Conservation (phyloP, 2,888 invertebrate genomes). For the Andrena camellia region DNA sequence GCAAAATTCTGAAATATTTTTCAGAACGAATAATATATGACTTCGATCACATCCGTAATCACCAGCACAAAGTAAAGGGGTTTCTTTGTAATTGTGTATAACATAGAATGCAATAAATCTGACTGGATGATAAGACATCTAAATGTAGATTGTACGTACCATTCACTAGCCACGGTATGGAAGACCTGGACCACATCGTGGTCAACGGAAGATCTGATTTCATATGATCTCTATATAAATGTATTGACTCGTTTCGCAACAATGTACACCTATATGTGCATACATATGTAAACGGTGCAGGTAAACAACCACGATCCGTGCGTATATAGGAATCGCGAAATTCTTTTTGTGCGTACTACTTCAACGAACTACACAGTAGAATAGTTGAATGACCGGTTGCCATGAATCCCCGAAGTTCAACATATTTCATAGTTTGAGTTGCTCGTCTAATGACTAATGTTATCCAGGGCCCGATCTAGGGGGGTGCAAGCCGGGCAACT, state of each 20-base stretch:
- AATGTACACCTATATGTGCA: slow-evolving; percentile 1
- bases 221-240: not conserved
- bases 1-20: too few species aligned
- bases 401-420: not conserved
- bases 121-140: slow-evolving; percentile 13
- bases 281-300: not conserved
- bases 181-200: not conserved
- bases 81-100: slow-evolving; percentile 4
- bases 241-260: slow-evolving; percentile 21
- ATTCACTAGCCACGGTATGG: not conserved
- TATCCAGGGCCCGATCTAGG: too few species aligned
- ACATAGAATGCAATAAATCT: slow-evolving; percentile 3
- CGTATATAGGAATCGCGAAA: too few species aligned
- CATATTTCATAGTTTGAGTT: too few species aligned
- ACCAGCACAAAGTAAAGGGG: too few species aligned
- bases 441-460: too few species aligned
- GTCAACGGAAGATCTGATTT: slow-evolving; percentile 31
- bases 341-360: not conserved
- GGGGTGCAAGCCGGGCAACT: too few species aligned
- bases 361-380: slow-evolving; percentile 2
- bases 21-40: too few species aligned
- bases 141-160: slow-evolving; percentile 1
- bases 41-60: too few species aligned
- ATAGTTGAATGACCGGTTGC: not conserved
- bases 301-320: too few species aligned